These are phyloP conservation scores for Conopomorpha cramerella DNA, from an alignment of 1,140 invertebrate genomes.

Conservation along the genomic window DNA sequence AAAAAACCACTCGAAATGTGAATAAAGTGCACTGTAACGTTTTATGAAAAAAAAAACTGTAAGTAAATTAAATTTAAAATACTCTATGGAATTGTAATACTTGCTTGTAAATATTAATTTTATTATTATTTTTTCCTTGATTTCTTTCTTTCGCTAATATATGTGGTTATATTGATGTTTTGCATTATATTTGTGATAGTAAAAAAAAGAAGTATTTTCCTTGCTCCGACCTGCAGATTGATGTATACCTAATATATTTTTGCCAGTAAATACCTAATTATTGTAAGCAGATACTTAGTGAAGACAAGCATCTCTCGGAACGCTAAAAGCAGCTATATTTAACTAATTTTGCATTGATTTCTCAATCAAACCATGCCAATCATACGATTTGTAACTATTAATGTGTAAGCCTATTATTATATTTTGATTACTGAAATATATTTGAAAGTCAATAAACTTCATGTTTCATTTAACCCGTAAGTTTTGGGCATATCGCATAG, in stretches of 20 bases:
- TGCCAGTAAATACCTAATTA: no score
- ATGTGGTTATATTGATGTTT: constrained; percentile 14
- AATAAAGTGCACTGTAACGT: constrained; percentile 38
- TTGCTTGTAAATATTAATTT: constrained; percentile 44
- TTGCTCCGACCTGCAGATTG: no score
- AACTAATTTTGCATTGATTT: constrained; percentile 14
- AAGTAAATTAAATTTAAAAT: constrained; percentile 7
- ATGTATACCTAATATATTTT: no score
- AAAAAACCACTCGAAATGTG: constrained; percentile 30
- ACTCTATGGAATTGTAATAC: constrained; percentile 34
- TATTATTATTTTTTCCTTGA: no score
- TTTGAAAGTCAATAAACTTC: constrained; percentile 52
- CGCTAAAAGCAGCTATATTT: no score
- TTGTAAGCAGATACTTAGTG: no score
- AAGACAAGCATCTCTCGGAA: no score
- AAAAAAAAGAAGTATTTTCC: no score
- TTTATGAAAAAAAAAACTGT: constrained; percentile 38
- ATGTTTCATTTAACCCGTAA: no score
- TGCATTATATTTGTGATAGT: no score
- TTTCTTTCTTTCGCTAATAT: constrained; percentile 10
- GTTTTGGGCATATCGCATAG: no score
- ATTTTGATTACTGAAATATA: constrained; percentile 61
- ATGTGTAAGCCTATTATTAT: constrained; percentile 58
- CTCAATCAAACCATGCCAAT: constrained; percentile 20
- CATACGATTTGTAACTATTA: constrained; percentile 57